phyloP scores from a whole-genome alignment of 1,140 invertebrate genomes.

The Pemphigus obesinymphae region DNA sequence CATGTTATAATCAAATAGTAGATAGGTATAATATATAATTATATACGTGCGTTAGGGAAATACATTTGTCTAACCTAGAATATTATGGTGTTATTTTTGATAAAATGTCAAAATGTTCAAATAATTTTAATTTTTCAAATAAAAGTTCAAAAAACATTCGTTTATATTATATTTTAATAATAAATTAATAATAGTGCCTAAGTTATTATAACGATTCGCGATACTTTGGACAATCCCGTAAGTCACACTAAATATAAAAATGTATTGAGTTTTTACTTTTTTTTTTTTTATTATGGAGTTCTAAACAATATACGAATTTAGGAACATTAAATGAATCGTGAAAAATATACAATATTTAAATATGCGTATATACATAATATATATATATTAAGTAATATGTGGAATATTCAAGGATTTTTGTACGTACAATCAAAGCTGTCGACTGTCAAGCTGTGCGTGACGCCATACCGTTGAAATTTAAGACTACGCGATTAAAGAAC shows the following conservation, averaged over 20 bases:
- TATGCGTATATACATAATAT: not conserved
- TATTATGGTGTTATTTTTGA: no score
- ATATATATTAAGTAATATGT: not conserved
- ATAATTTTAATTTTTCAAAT: no score
- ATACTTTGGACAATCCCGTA: not conserved
- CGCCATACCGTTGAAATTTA: not conserved
- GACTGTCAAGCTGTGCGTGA: not conserved
- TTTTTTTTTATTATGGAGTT: not conserved
- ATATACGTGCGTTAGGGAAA: no score
- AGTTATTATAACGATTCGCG: not conserved
- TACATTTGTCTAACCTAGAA: no score
- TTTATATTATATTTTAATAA: no score
- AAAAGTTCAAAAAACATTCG: no score
- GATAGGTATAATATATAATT: no score
- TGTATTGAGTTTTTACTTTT: not conserved
- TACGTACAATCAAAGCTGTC: not conserved
- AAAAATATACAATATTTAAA: not conserved
- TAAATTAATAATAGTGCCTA: no score
- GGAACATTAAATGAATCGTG: not conserved
- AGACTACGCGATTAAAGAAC: not conserved
- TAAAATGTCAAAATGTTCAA: no score
- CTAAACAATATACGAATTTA: not conserved
- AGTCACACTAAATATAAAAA: not conserved
- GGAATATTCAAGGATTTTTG: not conserved
- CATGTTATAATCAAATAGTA: no score